These are phyloP conservation scores for Tachycineta bicolor DNA, from an alignment of 2,113 vertebrate genomes.

Conservation along the genomic window DNA sequence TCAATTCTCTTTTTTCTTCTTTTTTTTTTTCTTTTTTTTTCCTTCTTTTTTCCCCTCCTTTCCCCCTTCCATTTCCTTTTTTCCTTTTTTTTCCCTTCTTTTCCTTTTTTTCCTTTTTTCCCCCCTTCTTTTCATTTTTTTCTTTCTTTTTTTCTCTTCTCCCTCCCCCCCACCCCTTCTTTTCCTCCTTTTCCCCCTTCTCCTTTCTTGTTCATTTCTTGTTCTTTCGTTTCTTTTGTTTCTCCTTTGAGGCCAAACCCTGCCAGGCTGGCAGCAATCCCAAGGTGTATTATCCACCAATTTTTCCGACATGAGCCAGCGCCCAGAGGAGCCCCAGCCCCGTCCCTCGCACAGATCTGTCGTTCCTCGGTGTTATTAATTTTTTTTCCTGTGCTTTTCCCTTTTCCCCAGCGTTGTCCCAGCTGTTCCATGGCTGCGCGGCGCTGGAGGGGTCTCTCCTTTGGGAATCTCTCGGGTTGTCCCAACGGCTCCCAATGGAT, in stretches of 20 bases:
- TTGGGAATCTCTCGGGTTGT: constrained; percentile 79
- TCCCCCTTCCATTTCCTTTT: rapidly evolving
- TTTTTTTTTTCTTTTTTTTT: too few relatives aligned
- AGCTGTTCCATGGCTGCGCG: background rate
- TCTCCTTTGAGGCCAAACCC: background rate
- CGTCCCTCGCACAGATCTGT: rapidly evolving
- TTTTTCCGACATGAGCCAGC: background rate
- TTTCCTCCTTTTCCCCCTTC: rapidly evolving
- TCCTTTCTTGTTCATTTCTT: background rate
- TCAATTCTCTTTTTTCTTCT: background rate
- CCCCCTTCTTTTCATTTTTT: background rate
- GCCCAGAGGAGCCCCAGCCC: background rate
- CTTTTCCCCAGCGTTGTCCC: background rate
- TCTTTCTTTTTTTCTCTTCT: too few relatives aligned
- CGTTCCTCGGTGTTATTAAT: rapidly evolving
- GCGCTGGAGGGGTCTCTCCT: background rate
- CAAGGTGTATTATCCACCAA: background rate
- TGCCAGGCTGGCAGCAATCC: rapidly evolving
- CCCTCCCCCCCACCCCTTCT: rapidly evolving
- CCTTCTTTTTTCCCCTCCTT: too few relatives aligned
- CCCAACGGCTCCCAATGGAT: constrained; percentile 89
- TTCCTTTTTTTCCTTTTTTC: background rate
- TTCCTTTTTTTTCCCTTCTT: rapidly evolving
- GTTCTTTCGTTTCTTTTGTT: background rate
- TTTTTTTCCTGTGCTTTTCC: background rate